Base-by-base conservation (phyloP, 2,888 invertebrate genomes). In the Leptinotarsa tumamoca region DNA sequence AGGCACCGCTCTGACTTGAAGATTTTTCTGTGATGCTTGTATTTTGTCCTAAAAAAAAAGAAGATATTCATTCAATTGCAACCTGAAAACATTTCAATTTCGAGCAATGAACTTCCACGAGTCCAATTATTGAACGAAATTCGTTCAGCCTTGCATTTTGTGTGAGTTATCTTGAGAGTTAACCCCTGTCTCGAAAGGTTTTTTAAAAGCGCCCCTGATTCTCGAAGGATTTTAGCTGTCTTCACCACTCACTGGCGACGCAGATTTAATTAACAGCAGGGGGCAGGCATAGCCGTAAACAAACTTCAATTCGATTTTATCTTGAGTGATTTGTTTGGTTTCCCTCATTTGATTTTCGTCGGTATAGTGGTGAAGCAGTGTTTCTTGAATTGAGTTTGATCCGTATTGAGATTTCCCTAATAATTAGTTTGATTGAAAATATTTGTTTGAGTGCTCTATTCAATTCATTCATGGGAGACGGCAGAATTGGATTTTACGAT, bases 241-340 rank as follows among this genome's bases (percentile, higher is more conserved):
- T 58, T 58, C 58, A 18, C 67, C 67, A 49, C 67, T 49, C 50
- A 43, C 23, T 67, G 67, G 67, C 50, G 67, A 51, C 67, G 67
- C 67, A 67, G 67, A 67, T 67, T 67, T 49, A 67, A 67, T 67
- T 67, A 67, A 49, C 18, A 67, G 67, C 14, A 67, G 49, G 23
- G 14, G 67, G 50, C 49, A 23, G 67, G 49, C 49, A 15, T 50
- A 23, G 49, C 67, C n/a, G 67, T 51, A 67, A 67, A 67, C 50
- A 67, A 67, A 67, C 43, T 67, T 49, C 43, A 58, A 13, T 58
- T 58, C 58, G 58, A 58, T 58, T 21, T 58, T 23, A 23, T 58
- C 58, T 58, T 14, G 58, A 15, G 58, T 51, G 67, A 67, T 67
- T 67, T 67, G 50, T 67, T 67, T 67, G 49, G 67, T 67, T 67